Evolutionary conservation across 2,113 vertebrate species (phyloP).

Genomic region (Psephotus haematonotus): DNA sequence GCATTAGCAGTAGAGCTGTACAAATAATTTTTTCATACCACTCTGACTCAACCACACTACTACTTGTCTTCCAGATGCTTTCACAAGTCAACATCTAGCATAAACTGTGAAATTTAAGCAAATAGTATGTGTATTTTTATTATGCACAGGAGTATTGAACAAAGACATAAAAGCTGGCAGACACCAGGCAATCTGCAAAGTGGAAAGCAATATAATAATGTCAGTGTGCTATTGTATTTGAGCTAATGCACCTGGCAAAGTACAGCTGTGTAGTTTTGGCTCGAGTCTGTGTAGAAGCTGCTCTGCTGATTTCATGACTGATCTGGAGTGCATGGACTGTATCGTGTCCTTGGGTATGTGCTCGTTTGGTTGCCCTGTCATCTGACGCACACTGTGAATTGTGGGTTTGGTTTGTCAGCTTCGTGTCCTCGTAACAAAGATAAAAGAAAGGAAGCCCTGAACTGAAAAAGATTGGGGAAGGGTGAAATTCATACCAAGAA

Average conservation of each 20-base stretch:
- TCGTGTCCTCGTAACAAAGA: neutral
- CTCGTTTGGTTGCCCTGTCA: rapidly evolving
- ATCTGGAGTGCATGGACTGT: rapidly evolving
- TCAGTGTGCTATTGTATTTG: neutral
- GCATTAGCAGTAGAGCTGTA: neutral
- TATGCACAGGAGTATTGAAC: neutral
- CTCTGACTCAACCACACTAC: neutral
- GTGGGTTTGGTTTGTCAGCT: neutral
- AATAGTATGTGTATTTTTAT: neutral
- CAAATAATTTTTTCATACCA: neutral
- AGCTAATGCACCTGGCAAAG: neutral
- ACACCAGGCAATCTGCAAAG: neutral
- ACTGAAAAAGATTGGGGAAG: neutral
- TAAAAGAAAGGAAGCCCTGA: neutral
- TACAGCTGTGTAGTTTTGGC: neutral
- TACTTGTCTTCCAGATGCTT: neutral
- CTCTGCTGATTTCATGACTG: neutral
- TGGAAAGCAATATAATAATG: neutral
- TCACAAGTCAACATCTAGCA: neutral
- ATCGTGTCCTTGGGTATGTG: rapidly evolving
- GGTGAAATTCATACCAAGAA: neutral
- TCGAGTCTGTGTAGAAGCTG: neutral
- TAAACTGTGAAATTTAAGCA: neutral
- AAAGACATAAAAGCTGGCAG: neutral
- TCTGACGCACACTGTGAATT: neutral